These are phyloP conservation scores for Oedothorax gibbosus DNA, from an alignment of 1,140 invertebrate species.

Conservation along the genomic window DNA sequence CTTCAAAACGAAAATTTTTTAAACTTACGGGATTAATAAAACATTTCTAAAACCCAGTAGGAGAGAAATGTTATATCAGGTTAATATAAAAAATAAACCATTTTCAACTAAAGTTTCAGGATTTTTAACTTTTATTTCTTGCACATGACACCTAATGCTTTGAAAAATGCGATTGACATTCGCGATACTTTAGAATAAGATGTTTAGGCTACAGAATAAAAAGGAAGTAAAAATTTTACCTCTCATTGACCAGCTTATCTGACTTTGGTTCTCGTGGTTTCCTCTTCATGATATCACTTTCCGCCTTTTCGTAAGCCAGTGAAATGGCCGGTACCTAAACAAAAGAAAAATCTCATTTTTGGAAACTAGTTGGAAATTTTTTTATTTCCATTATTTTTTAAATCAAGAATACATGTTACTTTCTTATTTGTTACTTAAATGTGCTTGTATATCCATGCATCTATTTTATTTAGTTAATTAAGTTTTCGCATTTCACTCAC, in stretches of 20 bases:
- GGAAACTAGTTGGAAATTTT: not conserved
- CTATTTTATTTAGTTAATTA: no score
- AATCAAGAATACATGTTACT: not conserved
- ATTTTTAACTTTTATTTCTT: not conserved
- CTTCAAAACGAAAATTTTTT: no score
- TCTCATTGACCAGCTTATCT: slow-evolving; percentile 76
- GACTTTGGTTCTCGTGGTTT: slow-evolving; percentile 74
- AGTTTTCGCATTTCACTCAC: no score
- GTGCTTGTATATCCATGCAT: no score
- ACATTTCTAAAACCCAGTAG: no score
- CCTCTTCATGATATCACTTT: slow-evolving; percentile 79
- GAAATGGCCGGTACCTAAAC: slow-evolving; percentile 78
- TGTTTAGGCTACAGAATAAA: no score
- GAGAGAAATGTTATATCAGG: no score
- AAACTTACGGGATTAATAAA: no score
- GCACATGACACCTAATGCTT: no score
- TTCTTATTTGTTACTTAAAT: not conserved
- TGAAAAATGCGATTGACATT: no score
- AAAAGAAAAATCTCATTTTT: slow-evolving; percentile 65
- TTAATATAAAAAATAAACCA: no score
- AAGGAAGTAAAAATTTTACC: slow-evolving; percentile 41
- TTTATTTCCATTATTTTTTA: not conserved
- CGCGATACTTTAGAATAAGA: no score
- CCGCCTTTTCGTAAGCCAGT: slow-evolving; percentile 77
- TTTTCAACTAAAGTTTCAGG: not conserved